Conservation (phyloP, 2,888 invertebrate species). For the Parasteatoda lunata region DNA sequence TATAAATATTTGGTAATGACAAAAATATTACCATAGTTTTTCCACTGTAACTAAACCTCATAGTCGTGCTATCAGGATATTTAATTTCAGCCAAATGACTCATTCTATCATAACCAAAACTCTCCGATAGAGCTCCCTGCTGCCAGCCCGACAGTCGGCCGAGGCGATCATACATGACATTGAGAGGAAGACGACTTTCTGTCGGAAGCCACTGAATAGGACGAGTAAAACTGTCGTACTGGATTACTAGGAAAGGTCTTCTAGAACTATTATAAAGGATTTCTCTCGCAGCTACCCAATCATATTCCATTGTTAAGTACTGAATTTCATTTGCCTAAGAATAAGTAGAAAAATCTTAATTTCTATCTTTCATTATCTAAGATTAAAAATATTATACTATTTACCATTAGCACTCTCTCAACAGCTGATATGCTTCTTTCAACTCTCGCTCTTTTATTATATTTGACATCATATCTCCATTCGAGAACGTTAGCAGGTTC, state of each 20-base stretch:
- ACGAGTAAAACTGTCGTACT: conserved; percentile 74
- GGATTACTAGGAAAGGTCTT: conserved; percentile 78
- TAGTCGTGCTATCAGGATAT: conserved; percentile 91
- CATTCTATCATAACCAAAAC: conserved; percentile 90
- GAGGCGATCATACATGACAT: conserved; percentile 92
- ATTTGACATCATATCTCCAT: conserved; percentile 70
- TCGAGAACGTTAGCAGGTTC: conserved; percentile 62
- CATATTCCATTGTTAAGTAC: conserved; percentile 91
- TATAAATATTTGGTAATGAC: neutral
- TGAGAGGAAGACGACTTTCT: conserved; percentile 90
- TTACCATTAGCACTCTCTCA: conserved; percentile 68
- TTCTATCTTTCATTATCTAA: too few species aligned
- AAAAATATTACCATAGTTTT: conserved; percentile 67
- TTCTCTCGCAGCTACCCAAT: conserved; percentile 76
- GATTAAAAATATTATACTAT: neutral
- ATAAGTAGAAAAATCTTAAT: conserved; percentile 2
- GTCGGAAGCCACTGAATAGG: conserved; percentile 72
- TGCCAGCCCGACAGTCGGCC: conserved; percentile 92
- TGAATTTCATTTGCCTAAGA: conserved; percentile 89
- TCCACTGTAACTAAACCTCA: conserved; percentile 93
- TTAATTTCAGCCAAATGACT: conserved; percentile 92
- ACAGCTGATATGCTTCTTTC: conserved; percentile 69
- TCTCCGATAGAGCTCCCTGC: conserved; percentile 93
- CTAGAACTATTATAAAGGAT: conserved; percentile 77
- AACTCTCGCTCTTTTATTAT: conserved; percentile 56